These are phyloP conservation scores for Lysandra bellargus DNA, from an alignment of 2,888 invertebrate species.

Conservation along the genomic window DNA sequence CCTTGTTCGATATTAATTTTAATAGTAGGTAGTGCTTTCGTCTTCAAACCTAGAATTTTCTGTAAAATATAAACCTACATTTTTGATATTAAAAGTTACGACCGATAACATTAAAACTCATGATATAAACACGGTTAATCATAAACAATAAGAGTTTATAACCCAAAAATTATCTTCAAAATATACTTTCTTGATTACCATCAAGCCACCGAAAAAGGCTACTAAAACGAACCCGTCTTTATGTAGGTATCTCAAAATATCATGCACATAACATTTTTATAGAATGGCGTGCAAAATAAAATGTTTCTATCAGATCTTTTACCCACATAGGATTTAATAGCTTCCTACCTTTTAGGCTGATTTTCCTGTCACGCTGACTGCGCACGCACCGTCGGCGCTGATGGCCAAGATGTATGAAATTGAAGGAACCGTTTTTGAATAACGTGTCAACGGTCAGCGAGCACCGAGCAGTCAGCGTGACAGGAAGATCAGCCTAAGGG, in stretches of 20 bases:
- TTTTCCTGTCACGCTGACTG: too few relatives aligned
- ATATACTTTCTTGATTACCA: constrained; percentile 14
- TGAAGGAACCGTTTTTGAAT: too few relatives aligned
- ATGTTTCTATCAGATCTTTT: neutral
- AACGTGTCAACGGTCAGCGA: too few relatives aligned
- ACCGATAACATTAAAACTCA: neutral
- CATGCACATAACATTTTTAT: neutral
- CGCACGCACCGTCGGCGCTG: too few relatives aligned
- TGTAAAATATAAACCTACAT: neutral
- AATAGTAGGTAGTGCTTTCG: neutral
- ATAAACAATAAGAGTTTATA: neutral
- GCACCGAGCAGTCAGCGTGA: too few relatives aligned
- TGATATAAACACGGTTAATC: neutral
- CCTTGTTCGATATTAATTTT: too few relatives aligned
- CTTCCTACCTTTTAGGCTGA: neutral
- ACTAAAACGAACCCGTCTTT: neutral
- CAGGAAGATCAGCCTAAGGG: too few relatives aligned
- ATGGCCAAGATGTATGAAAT: too few relatives aligned
- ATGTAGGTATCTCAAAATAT: constrained; percentile 12
- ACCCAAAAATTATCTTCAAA: constrained; percentile 12
- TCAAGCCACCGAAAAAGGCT: neutral
- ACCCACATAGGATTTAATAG: constrained; percentile 12
- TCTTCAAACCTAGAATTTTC: neutral
- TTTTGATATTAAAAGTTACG: constrained; percentile 1
- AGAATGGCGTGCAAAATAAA: neutral